Evolutionary conservation across 2,888 invertebrate genomes (phyloP).

Genomic region (Phyllotreta cruciferae): DNA sequence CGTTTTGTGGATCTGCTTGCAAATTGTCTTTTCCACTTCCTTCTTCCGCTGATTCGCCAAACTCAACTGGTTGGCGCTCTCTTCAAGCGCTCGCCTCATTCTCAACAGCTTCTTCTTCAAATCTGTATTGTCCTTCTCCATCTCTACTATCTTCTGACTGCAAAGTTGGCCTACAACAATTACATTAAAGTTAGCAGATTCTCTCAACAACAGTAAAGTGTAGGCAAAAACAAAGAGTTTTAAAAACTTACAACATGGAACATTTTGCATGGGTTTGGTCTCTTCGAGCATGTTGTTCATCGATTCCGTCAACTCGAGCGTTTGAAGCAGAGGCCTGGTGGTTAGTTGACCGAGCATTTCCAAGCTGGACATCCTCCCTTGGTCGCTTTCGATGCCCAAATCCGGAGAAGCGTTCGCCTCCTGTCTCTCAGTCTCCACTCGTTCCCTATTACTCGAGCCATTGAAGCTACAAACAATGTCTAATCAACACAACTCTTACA

Average conservation of each 20-base stretch:
- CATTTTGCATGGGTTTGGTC: constrained; percentile 43
- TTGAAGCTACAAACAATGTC: not conserved
- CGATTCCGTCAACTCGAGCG: constrained; percentile 59
- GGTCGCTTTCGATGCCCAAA: constrained; percentile 89
- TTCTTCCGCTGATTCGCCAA: constrained; percentile 81
- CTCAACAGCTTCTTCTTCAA: constrained; percentile 74
- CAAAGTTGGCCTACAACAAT: constrained; percentile 50
- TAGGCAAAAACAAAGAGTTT: constrained; percentile 11
- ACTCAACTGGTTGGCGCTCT: constrained; percentile 77
- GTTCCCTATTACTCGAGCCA: constrained; percentile 21
- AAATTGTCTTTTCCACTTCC: constrained; percentile 83
- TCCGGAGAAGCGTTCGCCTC: constrained; percentile 76
- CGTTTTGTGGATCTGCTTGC: constrained; percentile 80
- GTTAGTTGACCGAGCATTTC: constrained; percentile 64
- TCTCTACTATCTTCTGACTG: constrained; percentile 51
- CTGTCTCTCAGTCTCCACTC: constrained; percentile 50
- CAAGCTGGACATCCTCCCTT: constrained; percentile 68
- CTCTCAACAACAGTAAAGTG: not conserved
- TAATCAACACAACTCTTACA: no score
- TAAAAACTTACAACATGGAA: constrained; percentile 50
- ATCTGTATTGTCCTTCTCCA: constrained; percentile 70
- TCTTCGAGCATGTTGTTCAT: constrained; percentile 57
- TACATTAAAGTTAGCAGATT: not conserved
- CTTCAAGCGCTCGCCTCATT: constrained; percentile 77
- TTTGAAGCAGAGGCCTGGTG: constrained; percentile 58